A percentile compares a stretch with the other conserved stretches of the same genome.
Evolutionary conservation across 2,113 vertebrate genomes (phyloP).

Genomic region (Leucoraja erinaceus): DNA sequence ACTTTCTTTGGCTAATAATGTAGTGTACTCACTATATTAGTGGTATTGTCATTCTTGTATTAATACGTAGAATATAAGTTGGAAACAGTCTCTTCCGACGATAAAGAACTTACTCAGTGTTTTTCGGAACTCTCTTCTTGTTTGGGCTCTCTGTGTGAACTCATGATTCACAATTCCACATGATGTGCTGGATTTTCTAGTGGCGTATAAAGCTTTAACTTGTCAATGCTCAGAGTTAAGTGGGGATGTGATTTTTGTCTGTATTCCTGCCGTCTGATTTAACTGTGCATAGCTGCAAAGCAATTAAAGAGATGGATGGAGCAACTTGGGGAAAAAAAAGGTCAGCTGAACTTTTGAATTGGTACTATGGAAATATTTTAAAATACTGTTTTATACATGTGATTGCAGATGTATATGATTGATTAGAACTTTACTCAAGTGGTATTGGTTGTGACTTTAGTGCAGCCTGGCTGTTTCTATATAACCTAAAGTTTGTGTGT

Average conservation of each 20-base stretch:
- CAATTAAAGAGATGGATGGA: background rate
- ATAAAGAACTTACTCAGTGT: background rate
- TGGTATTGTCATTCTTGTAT: slow-evolving; percentile 43
- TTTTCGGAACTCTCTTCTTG: slow-evolving; percentile 7
- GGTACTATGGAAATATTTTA: slow-evolving; percentile 29
- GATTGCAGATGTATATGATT: background rate
- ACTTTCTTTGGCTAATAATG: slow-evolving; percentile 63
- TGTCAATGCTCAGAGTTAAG: background rate
- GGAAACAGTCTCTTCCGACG: slow-evolving; percentile 10
- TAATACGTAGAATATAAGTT: slow-evolving; percentile 6
- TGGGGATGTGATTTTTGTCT: slow-evolving; percentile 24
- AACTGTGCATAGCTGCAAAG: background rate
- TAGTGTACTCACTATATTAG: slow-evolving; percentile 67
- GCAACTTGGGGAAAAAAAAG: background rate
- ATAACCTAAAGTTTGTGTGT: slow-evolving; percentile 15
- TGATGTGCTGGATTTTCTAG: slow-evolving; percentile 16
- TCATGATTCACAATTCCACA: background rate
- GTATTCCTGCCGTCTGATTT: slow-evolving; percentile 17
- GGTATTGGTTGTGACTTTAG: slow-evolving; percentile 4
- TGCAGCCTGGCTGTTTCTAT: background rate
- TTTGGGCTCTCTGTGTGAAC: background rate
- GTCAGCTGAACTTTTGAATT: slow-evolving; percentile 15
- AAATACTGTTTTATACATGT: slow-evolving; percentile 25
- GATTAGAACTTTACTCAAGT: background rate
- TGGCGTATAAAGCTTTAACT: slow-evolving; percentile 11